A percentile compares a stretch with the other conserved stretches of the same genome.
phyloP scores from a whole-genome alignment of 2,888 invertebrate species.

The Drosophila pegasa region DNA sequence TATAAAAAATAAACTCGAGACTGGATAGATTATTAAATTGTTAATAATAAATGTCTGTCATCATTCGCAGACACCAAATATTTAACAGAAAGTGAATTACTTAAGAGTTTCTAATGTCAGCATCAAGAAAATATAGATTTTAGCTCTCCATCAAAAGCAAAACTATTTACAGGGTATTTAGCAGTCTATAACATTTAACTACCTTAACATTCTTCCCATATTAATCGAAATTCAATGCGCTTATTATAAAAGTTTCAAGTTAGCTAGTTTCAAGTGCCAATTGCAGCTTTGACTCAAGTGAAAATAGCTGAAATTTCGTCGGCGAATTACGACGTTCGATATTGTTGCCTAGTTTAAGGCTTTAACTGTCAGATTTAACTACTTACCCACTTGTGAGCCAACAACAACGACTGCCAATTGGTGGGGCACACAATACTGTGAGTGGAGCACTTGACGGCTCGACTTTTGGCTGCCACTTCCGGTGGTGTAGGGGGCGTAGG shows the following conservation, averaged over 20 bases:
- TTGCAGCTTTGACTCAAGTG: conserved; percentile 19
- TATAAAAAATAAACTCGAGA: conserved; percentile 18
- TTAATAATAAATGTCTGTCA: conserved; percentile 52
- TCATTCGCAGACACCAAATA: too few relatives aligned
- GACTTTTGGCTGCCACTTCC: conserved; percentile 54
- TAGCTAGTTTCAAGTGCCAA: conserved; percentile 28
- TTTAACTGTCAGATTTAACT: conserved; percentile 17
- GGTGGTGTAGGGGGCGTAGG: not conserved
- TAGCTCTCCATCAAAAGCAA: not conserved
- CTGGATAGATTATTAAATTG: conserved; percentile 59
- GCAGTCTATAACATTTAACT: not conserved
- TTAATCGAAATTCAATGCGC: conserved; percentile 58
- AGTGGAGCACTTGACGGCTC: conserved; percentile 27
- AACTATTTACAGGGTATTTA: not conserved
- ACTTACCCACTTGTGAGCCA: conserved; percentile 12
- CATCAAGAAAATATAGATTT: not conserved
- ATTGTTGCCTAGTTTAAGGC: conserved; percentile 36
- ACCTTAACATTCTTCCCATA: not conserved
- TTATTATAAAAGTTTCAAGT: conserved; percentile 60
- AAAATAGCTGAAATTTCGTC: conserved; percentile 9
- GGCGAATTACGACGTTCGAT: conserved; percentile 29
- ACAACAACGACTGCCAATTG: conserved; percentile 73
- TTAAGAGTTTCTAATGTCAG: not conserved
- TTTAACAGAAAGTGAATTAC: not conserved
- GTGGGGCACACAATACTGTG: conserved; percentile 25